Evolutionary conservation across 2,797 vertebrate species (phyloP).

Genomic region (Melanotaenia parkinsoni): DNA sequence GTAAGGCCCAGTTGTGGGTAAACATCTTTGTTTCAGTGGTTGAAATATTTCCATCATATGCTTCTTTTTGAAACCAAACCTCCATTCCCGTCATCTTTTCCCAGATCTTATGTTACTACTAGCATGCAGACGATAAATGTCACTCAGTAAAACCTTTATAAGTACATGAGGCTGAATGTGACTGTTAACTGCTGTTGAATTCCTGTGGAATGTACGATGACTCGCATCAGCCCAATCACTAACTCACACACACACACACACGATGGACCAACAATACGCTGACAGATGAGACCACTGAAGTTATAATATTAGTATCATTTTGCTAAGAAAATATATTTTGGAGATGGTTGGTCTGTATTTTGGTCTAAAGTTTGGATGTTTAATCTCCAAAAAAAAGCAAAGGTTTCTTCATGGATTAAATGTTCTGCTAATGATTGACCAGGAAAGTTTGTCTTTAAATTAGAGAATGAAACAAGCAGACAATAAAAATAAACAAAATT

Average conservation of each 20-base stretch:
- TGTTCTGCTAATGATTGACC: too few species aligned
- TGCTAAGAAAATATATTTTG: not conserved
- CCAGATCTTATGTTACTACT: not conserved
- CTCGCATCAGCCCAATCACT: not conserved
- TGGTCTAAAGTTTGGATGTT: not conserved
- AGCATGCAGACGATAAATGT: not conserved
- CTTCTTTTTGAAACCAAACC: not conserved
- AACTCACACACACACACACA: not conserved
- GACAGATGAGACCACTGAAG: not conserved
- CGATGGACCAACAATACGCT: not conserved
- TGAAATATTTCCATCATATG: not conserved
- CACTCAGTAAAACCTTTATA: not conserved
- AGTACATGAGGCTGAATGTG: not conserved
- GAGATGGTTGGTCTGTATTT: not conserved
- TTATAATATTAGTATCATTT: not conserved
- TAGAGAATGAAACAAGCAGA: too few species aligned
- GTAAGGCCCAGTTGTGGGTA: not conserved
- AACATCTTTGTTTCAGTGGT: not conserved
- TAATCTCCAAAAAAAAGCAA: too few species aligned
- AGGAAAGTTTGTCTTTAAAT: too few species aligned
- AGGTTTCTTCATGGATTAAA: too few species aligned
- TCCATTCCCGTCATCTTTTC: not conserved
- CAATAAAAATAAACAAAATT: too few species aligned
- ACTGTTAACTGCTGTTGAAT: not conserved
- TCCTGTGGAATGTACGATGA: not conserved